Percentiles rank a stretch among this genome's conserved stretches.
phyloP scores from a whole-genome alignment of 2,797 vertebrate genomes.

The Coregonus ussuriensis region DNA sequence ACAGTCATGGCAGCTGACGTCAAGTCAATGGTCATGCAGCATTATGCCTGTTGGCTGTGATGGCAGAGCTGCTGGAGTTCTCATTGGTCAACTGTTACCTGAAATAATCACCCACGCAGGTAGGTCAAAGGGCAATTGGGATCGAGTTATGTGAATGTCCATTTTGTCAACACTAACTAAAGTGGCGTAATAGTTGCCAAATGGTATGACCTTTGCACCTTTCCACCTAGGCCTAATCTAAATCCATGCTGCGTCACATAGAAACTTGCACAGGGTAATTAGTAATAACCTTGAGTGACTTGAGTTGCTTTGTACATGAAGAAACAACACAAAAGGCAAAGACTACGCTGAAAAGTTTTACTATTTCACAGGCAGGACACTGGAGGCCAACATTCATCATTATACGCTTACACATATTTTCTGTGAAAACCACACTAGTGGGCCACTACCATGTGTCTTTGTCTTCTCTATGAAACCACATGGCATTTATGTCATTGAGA shows the following conservation, averaged over 20 bases:
- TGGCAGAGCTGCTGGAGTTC: not conserved
- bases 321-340: not conserved
- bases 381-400: not conserved
- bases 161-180: not conserved
- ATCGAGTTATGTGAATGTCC: not conserved
- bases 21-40: constrained; percentile 26
- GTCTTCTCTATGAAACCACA: not conserved
- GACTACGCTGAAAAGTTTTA: not conserved
- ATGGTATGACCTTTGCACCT: not conserved
- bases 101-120: not conserved
- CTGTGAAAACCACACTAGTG: not conserved
- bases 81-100: not conserved
- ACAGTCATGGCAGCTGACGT: constrained; percentile 10
- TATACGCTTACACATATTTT: not conserved
- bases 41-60: not conserved
- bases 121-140: not conserved
- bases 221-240: not conserved
- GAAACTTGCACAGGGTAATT: not conserved
- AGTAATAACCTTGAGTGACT: not conserved
- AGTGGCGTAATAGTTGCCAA: not conserved
- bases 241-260: not conserved
- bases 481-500: not conserved
- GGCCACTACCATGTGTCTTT: not conserved
- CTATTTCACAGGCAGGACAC: not conserved
- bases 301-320: not conserved